Evolutionary conservation across 2,113 vertebrate genomes (phyloP), one percentile per base, ranked within the genome.

Genomic region (Rhipidura dahli): DNA sequence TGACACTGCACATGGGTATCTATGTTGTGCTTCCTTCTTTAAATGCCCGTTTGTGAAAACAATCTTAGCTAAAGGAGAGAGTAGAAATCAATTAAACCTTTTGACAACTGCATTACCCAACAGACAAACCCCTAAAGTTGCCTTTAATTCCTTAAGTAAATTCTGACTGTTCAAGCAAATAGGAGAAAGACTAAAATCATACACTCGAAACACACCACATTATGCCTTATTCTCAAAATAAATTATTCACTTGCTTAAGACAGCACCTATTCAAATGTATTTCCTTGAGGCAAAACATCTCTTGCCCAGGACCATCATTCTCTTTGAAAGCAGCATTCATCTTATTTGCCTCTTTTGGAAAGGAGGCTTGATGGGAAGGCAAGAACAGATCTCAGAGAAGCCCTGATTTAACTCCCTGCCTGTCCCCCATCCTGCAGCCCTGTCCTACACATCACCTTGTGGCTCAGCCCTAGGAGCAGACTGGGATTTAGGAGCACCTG

Each of bases 191-290:
- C 12, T 13, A 51, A 91, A 91, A 87, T 51, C 3, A 40, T 18
- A n/a, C 15, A 20, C 42, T 61, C 7, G 16, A 54, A 87, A 65
- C 14, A 45, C 9, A 53, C 5, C 42, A 47, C 80, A 31, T 31
- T 23, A 54, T 47, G 20, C 16, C n/a, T 75, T n/a, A 16, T 22
- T 77, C 57, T 80, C 24, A n/a, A 44, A 83, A 91, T 51, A 76
- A 85, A 66, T 95, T 69, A 66, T 83, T 76, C 57, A 81, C 28
- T 45, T 85, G 60, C 63, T 96, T 66, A 80, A 93, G 73, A n/a
- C 17, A 84, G 35, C 39, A 73, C 28, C 47, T 65, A 73, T 47
- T 83, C 30, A 59, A 68, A 54, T 28, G 6, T 4, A 51, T 68
- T 85, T 71, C 83, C 82, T 90, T 3, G 30, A 92, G 90, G 87